A percentile compares a stretch with the other conserved stretches of the same genome.
Conservation (phyloP, 1,140 invertebrate species). For the Dendroctonus ponderosae region DNA sequence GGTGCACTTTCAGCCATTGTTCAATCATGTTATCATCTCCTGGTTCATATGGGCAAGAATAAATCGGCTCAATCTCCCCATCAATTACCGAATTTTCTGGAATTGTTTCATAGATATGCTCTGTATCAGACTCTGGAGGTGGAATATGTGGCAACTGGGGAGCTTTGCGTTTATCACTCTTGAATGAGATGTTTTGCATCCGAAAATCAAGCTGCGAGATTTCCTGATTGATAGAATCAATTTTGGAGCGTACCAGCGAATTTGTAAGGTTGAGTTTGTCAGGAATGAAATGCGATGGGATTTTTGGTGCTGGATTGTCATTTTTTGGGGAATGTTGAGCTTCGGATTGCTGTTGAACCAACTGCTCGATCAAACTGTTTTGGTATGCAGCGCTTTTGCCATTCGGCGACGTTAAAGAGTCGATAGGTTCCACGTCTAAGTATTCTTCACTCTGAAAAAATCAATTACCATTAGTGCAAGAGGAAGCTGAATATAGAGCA, state of each 20-base stretch:
- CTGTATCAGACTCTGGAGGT: conserved; percentile 52
- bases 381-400: conserved; percentile 53
- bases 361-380: conserved; percentile 57
- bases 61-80: conserved; percentile 58
- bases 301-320: conserved; percentile 37
- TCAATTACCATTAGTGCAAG: not conserved
- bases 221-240: conserved; percentile 48
- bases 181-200: conserved; percentile 49
- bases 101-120: conserved; percentile 71
- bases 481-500: too few species aligned
- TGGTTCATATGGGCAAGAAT: conserved; percentile 65
- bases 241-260: conserved; percentile 45
- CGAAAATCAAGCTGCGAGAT: conserved; percentile 47
- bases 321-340: conserved; percentile 41
- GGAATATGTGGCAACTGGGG: conserved; percentile 42
- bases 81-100: conserved; percentile 59
- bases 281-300: conserved; percentile 43
- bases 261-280: conserved; percentile 47
- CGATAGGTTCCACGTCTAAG: conserved; percentile 40
- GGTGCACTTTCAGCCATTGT: conserved; percentile 46
- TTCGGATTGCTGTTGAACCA: conserved; percentile 54
- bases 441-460: conserved; percentile 44
- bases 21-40: conserved; percentile 48
- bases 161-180: conserved; percentile 44
- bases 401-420: conserved; percentile 37